A percentile compares a stretch with the other conserved stretches of the same genome.
Conservation (phyloP, 2,888 invertebrate genomes). For the Molanna angustata region DNA sequence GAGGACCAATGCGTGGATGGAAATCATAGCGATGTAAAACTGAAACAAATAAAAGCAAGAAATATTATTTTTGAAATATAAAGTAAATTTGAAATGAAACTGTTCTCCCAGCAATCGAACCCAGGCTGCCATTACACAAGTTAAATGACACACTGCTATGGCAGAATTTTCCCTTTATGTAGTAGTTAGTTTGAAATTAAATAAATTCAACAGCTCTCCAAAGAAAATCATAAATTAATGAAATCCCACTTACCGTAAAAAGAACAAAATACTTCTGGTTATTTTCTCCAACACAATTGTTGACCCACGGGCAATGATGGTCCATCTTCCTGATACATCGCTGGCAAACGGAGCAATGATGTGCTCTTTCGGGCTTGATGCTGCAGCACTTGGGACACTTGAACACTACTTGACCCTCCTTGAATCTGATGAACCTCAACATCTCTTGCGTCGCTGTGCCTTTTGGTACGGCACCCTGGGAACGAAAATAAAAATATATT, state of each 20-base stretch:
- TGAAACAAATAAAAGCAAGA: slow-evolving; percentile 60
- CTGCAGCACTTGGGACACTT: slow-evolving; percentile 96
- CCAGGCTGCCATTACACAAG: too few species aligned
- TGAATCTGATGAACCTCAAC: slow-evolving; percentile 90
- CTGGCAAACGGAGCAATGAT: slow-evolving; percentile 94
- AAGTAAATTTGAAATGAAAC: too few species aligned
- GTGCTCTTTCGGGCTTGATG: slow-evolving; percentile 93
- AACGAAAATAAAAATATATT: background rate
- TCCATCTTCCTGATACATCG: slow-evolving; percentile 69
- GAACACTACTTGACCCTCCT: slow-evolving; percentile 89
- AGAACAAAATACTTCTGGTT: slow-evolving; percentile 99
- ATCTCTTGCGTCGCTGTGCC: slow-evolving; percentile 95
- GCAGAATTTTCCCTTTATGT: too few species aligned
- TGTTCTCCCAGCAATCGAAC: too few species aligned
- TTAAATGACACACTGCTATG: too few species aligned
- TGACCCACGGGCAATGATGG: slow-evolving; percentile 88
- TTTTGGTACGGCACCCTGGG: slow-evolving; percentile 88
- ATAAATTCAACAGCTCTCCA: too few species aligned
- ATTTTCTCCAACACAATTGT: slow-evolving; percentile 98
- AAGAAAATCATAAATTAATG: too few species aligned
- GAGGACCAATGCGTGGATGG: slow-evolving; percentile 88
- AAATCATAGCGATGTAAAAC: slow-evolving; percentile 98
- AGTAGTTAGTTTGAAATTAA: too few species aligned
- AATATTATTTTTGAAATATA: background rate
- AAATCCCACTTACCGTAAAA: slow-evolving; percentile 82